Conservation (phyloP, 2,113 vertebrate species). For the Halcyon senegalensis region DNA sequence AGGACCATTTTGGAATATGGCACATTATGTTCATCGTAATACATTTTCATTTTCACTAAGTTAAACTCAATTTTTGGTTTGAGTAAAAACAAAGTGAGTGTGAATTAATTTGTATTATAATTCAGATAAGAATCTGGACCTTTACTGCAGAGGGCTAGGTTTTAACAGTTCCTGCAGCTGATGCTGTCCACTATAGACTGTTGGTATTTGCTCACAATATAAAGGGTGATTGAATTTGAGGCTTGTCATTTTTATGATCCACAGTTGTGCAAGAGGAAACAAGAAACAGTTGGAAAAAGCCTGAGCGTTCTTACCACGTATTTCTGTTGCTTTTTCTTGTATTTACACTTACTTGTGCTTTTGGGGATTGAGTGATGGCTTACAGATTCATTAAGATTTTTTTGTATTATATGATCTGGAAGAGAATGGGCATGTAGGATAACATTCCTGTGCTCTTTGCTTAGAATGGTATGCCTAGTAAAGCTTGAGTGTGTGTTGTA, state of each 20-base stretch:
- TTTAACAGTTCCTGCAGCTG: background rate
- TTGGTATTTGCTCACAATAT: background rate
- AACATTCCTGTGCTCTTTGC: background rate
- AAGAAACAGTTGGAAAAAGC: constrained; percentile 65
- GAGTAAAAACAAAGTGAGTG: background rate
- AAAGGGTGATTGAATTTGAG: constrained; percentile 16
- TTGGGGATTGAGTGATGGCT: background rate
- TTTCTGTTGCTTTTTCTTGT: constrained; percentile 29
- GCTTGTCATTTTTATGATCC: constrained; percentile 67
- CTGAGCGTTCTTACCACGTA: constrained; percentile 42
- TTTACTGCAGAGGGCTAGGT: background rate
- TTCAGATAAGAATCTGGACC: background rate
- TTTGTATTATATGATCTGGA: background rate
- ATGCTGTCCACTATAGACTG: background rate
- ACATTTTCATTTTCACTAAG: background rate
- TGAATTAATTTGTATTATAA: background rate
- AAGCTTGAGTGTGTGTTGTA: background rate
- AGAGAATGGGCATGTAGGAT: background rate
- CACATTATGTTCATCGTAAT: background rate
- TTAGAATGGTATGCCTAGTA: background rate
- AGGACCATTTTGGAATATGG: background rate
- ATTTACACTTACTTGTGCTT: constrained; percentile 27
- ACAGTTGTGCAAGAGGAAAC: constrained; percentile 71
- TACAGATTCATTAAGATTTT: background rate
- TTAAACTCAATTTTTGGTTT: background rate